phyloP scores from a whole-genome alignment of 2,113 vertebrate genomes.

The Orcinus orca region DNA sequence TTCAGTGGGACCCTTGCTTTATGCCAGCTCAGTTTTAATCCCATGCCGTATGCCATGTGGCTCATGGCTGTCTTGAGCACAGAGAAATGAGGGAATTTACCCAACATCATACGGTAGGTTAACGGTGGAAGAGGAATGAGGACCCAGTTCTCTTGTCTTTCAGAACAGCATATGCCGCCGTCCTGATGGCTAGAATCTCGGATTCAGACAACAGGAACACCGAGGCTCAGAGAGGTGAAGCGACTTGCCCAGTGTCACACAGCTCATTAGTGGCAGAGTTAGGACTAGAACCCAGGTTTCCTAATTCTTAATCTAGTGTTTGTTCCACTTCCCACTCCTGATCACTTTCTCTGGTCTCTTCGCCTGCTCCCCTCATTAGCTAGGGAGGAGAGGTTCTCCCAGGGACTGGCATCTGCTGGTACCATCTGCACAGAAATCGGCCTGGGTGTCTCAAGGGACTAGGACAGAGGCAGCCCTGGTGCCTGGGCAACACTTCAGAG shows the following conservation, averaged over 20 bases:
- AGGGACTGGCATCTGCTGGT: constrained; percentile 67
- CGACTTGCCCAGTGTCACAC: not conserved
- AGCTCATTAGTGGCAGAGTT: not conserved
- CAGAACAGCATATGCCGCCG: not conserved
- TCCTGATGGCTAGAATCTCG: not conserved
- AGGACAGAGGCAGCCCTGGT: constrained; percentile 49
- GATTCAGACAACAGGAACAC: not conserved
- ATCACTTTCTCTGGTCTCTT: not conserved
- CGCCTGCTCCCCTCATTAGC: not conserved
- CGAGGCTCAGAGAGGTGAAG: not conserved
- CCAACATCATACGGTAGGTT: not conserved
- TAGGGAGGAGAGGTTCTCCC: constrained; percentile 43
- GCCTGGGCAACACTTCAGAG: constrained; percentile 80
- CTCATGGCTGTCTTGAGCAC: not conserved
- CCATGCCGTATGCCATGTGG: not conserved
- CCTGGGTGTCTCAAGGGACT: constrained; percentile 63
- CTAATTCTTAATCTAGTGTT: not conserved
- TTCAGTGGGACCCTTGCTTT: not conserved
- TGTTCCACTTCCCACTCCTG: not conserved
- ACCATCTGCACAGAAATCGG: constrained; percentile 77
- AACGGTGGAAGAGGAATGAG: not conserved
- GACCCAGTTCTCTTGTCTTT: not conserved
- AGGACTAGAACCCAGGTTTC: constrained; percentile 5
- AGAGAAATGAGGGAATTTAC: constrained; percentile 29
- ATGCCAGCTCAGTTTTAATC: not conserved